Percentiles rank a stretch among this genome's conserved stretches.
phyloP scores from a whole-genome alignment of 2,797 vertebrate species.

The Selene dorsalis region DNA sequence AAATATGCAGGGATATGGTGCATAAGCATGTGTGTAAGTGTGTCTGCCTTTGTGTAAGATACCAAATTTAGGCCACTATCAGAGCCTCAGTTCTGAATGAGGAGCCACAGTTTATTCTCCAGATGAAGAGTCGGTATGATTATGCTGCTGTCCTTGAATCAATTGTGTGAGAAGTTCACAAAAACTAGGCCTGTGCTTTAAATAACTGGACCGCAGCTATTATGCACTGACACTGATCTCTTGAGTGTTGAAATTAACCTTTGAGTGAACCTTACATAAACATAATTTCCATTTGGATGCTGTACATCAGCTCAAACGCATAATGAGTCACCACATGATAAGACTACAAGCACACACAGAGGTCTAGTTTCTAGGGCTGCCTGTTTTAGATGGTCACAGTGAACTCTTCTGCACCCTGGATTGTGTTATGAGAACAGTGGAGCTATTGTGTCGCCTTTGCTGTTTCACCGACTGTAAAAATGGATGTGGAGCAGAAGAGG shows the following conservation, averaged over 20 bases:
- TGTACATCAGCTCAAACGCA: not conserved
- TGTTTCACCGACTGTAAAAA: conserved; percentile 42
- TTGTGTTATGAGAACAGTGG: conserved; percentile 55
- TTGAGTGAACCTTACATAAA: conserved; percentile 3
- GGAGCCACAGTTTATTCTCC: not conserved
- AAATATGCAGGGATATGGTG: conserved; percentile 21
- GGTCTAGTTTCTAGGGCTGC: not conserved
- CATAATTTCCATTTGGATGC: conserved; percentile 1
- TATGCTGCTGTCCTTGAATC: not conserved
- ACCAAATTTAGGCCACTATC: not conserved
- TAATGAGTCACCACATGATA: conserved; percentile 12
- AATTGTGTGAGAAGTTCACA: conserved; percentile 6
- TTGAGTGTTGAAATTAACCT: not conserved
- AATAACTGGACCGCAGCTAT: conserved; percentile 17
- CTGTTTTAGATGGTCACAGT: conserved; percentile 32
- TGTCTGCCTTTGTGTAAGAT: not conserved
- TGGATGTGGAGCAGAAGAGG: conserved; percentile 37
- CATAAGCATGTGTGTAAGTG: not conserved
- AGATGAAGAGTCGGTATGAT: not conserved
- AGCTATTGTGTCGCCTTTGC: conserved; percentile 56
- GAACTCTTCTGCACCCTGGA: conserved; percentile 52
- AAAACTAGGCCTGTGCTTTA: conserved; percentile 48
- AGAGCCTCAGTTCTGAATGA: not conserved
- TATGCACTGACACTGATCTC: conserved; percentile 8
- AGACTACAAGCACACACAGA: not conserved